phyloP scores from a whole-genome alignment of 2,888 invertebrate species.

The Lampropteryx suffumata region DNA sequence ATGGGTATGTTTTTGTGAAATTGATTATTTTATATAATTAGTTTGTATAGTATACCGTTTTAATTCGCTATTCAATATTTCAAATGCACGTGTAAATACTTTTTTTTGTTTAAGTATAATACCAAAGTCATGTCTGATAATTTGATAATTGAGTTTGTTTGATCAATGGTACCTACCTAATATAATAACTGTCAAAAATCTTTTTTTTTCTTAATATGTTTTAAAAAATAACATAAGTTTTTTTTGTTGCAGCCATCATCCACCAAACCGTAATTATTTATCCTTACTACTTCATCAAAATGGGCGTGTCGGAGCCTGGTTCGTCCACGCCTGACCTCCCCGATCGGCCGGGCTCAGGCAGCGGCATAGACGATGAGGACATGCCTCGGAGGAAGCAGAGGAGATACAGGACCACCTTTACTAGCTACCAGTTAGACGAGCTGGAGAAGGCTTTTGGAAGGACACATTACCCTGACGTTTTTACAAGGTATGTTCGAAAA shows the following conservation, averaged over 20 bases:
- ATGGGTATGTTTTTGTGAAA: too few species aligned
- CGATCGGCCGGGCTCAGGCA: conserved; percentile 68
- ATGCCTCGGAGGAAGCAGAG: conserved; percentile 94
- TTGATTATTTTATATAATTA: too few species aligned
- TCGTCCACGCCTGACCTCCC: conserved; percentile 66
- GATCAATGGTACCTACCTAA: too few species aligned
- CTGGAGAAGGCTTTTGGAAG: conserved; percentile 98
- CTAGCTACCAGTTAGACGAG: conserved; percentile 97
- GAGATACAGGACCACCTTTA: conserved; percentile 96
- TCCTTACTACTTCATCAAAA: conserved; percentile 33
- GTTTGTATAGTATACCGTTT: too few species aligned
- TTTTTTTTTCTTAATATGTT: too few species aligned
- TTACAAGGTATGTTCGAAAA: conserved; percentile 89
- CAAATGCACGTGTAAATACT: too few species aligned
- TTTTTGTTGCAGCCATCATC: conserved; percentile 23
- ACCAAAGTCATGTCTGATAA: too few species aligned
- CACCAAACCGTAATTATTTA: conserved; percentile 19
- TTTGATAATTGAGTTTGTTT: too few species aligned
- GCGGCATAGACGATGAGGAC: conserved; percentile 86
- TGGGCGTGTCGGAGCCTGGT: conserved; percentile 75
- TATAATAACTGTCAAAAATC: too few species aligned
- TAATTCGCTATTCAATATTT: too few species aligned
- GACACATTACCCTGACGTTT: conserved; percentile 99
- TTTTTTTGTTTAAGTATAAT: too few species aligned
- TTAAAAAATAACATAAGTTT: neutral